Base-by-base conservation (phyloP, 2,113 vertebrate genomes). In the Uria lomvia region DNA sequence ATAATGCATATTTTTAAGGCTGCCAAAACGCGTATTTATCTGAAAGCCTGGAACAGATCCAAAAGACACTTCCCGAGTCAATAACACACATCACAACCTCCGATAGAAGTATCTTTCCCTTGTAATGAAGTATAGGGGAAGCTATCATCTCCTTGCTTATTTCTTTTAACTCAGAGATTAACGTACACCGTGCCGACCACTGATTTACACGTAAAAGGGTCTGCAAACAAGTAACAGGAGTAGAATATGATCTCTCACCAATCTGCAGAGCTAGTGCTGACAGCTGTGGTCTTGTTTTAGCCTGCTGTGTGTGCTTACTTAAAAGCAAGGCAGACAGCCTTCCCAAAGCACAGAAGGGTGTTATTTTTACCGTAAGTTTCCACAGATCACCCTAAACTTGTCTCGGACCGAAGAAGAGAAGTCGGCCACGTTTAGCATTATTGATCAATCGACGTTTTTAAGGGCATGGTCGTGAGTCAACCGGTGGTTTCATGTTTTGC, bases 291-390 rank as follows among this genome's bases (percentile, higher is more conserved):
- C 86, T 86, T 78, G 40, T 90, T 90, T 92, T 78, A 92, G 52
- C 34, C 60, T 65, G 36, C 30, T 86, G 15, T 27, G 60, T 56
- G 17, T 45, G 30, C 40, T 63, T 53, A 45, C 8, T 42, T 77
- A 67, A 71, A 93, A 97, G 91, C 80, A 92, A 96, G 94, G 82
- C 78, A 91, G 86, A 22, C 73, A 88, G 56, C 24, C 79, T 94
- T 95, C 59, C 67, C n/a, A 77, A 90, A 90, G 78, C 42, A 73
- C 17, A 53, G 74, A 84, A 87, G 50, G 60, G 56, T 49, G 47
- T 6, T 32, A 77, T 95, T 95, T 83, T 75, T 63, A 86, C n/a
- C 2, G 0, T 24, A 18, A n/a, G 29, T 65, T 87, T 96, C 86
- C 66, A 56, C 42, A 42, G 74, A 73, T 63, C 55, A 62, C 71